These are phyloP conservation scores for Epsilonema sp. DNA, from an alignment of 2,888 invertebrate species.

Conservation along the genomic window DNA sequence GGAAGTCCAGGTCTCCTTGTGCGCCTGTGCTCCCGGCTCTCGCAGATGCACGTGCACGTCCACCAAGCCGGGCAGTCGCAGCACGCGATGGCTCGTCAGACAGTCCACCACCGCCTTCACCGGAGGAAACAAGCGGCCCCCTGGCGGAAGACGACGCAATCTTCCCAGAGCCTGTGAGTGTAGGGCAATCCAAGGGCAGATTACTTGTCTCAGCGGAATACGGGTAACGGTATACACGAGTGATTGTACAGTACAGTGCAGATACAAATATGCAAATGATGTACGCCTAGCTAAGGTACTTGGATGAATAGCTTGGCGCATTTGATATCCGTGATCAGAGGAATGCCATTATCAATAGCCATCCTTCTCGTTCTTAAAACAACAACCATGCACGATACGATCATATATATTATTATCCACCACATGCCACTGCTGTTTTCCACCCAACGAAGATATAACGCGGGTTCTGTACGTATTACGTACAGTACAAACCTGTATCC, in stretches of 20 bases:
- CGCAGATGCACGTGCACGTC: slow-evolving; percentile 93
- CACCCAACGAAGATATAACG: neutral
- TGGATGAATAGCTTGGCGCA: slow-evolving; percentile 88
- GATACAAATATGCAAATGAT: too few relatives aligned
- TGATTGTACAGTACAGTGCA: too few relatives aligned
- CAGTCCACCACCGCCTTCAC: slow-evolving; percentile 96
- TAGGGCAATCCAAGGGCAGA: neutral
- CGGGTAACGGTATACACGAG: too few relatives aligned
- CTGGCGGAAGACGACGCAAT: slow-evolving; percentile 33
- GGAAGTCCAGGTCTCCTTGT: slow-evolving; percentile 74
- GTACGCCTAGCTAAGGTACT: too few relatives aligned
- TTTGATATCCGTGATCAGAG: slow-evolving; percentile 91
- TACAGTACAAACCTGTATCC: slow-evolving; percentile 14
- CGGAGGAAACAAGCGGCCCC: too few relatives aligned
- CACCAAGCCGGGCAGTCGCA: slow-evolving; percentile 81
- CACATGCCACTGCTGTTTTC: too few relatives aligned
- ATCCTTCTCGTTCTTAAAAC: slow-evolving; percentile 77
- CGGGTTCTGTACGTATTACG: neutral
- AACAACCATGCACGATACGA: too few relatives aligned
- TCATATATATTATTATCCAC: too few relatives aligned
- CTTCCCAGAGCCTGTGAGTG: neutral
- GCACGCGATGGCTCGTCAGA: slow-evolving; percentile 65
- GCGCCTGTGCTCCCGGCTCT: slow-evolving; percentile 87
- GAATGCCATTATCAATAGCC: slow-evolving; percentile 92
- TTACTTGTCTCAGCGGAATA: neutral